Base-by-base conservation (phyloP, 2,888 invertebrate genomes). In the Frankliniella fusca region DNA sequence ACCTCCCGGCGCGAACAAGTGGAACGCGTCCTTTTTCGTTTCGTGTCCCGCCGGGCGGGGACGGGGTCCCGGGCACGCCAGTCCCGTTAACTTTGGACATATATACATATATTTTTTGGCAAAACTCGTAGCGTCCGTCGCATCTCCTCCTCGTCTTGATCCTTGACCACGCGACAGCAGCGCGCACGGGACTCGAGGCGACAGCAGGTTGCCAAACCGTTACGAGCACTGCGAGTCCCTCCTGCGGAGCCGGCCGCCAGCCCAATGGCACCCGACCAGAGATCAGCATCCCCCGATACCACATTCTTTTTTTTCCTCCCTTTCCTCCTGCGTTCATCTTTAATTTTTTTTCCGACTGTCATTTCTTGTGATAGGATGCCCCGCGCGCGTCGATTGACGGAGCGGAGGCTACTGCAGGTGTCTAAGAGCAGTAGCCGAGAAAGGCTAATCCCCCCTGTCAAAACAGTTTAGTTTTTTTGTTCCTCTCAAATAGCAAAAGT, bases 181-280 rank as follows among this genome's bases (percentile, higher is more conserved):
- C n/a, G n/a, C 54, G 20, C 10, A 54, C 50, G 10, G 50, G 50
- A 15, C 50, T 50, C 15, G 54, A 3, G 54, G 70, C 70, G 61
- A 12, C 70, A 12, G 70, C 27, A 27, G 70, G 70, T 76, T 76
- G 70, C 27, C 70, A 76, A 76, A 76, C 70, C 70, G 70, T 76
- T 76, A 76, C 70, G 70, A 27, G 27, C 9, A 76, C 70, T 76
- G 70, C 27, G 23, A 5, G 38, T 38, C 38, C 38, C 38, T 5
- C 38, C 38, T 5, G 38, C 5, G 38, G 38, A 38, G 38, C 38
- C 38, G 38, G 38, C 38, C 38, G 38, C 3, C 5, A 5, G 38
- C n/a, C n/a, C 54, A 20, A 15, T 20, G 15, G 15, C 15, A 54
- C 20, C 54, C 54, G 15, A 20, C 54, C 54, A 54, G 54, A 54